phyloP scores from a whole-genome alignment of 2,797 vertebrate genomes.

The Neostethus bicornis region DNA sequence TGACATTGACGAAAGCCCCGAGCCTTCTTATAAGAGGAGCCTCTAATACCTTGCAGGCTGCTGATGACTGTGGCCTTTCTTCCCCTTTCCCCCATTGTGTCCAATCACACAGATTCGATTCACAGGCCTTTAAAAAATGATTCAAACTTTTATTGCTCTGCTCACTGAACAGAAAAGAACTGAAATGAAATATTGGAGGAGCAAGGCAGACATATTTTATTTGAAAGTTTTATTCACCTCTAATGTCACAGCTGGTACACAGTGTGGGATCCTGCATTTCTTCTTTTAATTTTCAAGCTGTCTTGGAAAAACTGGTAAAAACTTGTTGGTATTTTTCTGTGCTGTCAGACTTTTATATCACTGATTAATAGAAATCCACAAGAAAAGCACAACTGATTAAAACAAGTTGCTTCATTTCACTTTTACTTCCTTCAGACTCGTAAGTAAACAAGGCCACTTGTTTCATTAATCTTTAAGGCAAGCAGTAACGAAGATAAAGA shows the following conservation, averaged over 20 bases:
- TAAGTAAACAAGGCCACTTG: conserved; percentile 14
- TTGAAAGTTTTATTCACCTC: conserved; percentile 64
- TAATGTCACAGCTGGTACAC: conserved; percentile 55
- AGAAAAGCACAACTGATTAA: conserved; percentile 16
- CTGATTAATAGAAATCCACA: conserved; percentile 12
- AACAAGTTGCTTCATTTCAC: conserved; percentile 17
- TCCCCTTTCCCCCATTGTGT: conserved; percentile 69
- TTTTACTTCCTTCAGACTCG: neutral
- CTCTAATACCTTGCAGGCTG: conserved; percentile 65
- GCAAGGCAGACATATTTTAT: conserved; percentile 68
- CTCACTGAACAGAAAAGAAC: conserved; percentile 60
- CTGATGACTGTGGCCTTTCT: conserved; percentile 81
- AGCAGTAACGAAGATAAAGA: conserved; percentile 11
- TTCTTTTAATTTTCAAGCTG: conserved; percentile 36
- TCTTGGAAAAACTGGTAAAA: conserved; percentile 28
- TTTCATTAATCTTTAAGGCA: conserved; percentile 20
- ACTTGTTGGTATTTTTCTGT: conserved; percentile 19
- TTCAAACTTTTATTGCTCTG: conserved; percentile 72
- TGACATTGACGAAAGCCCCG: conserved; percentile 75
- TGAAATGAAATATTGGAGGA: conserved; percentile 70
- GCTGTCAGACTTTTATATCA: conserved; percentile 18
- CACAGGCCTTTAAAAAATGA: conserved; percentile 75
- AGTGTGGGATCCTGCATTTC: conserved; percentile 14
- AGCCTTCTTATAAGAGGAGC: conserved; percentile 55
- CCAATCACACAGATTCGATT: conserved; percentile 76